A percentile compares a stretch with the other conserved stretches of the same genome.
Evolutionary conservation across 2,888 invertebrate genomes (phyloP).

Genomic region (Ormyrus nitidulus): DNA sequence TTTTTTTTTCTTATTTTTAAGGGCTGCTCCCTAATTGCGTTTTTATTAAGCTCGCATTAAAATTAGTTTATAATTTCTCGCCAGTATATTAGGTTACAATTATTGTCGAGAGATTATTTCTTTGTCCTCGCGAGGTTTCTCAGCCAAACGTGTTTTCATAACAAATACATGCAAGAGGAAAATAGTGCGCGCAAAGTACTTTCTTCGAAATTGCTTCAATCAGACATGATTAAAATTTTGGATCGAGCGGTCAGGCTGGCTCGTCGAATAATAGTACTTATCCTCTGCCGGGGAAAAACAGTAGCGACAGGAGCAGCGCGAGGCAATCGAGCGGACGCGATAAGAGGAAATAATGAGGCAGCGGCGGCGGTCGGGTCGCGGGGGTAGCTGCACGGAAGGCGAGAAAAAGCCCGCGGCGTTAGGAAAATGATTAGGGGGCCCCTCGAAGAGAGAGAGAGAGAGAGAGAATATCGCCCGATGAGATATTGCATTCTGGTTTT

Average conservation of each 20-base stretch:
- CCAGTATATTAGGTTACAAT: no score
- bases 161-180: not conserved
- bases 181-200: not conserved
- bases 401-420: not conserved
- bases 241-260: no score
- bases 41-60: not conserved
- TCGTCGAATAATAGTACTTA: not conserved
- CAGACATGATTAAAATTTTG: no score
- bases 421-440: no score
- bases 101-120: no score
- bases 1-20: not conserved
- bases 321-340: not conserved
- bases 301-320: not conserved
- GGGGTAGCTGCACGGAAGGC: not conserved
- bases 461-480: slow-evolving; percentile 43
- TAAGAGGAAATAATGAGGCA: no score
- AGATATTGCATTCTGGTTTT: slow-evolving; percentile 50
- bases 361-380: not conserved
- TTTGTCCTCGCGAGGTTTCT: no score
- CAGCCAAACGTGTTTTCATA: not conserved
- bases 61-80: no score
- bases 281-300: not conserved
- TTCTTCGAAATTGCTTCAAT: no score
- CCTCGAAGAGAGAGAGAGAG: not conserved
- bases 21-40: not conserved